phyloP scores from a whole-genome alignment of 2,888 invertebrate species.

The Holacanthella duospinosa region DNA sequence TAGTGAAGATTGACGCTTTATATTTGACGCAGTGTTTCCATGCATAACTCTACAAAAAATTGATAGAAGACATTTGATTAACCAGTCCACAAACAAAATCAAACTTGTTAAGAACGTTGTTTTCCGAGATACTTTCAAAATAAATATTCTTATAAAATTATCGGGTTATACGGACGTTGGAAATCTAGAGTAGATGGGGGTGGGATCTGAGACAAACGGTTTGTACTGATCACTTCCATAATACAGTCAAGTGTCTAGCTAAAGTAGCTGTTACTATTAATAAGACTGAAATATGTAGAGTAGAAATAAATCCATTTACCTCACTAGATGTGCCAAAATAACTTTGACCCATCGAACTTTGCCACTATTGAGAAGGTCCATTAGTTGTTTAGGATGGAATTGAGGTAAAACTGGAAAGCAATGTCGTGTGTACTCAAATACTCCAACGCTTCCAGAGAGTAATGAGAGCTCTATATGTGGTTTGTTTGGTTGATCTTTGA shows the following conservation, averaged over 20 bases:
- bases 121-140: too few relatives aligned
- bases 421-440: slow-evolving; percentile 93
- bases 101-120: too few relatives aligned
- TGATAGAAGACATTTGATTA: neutral
- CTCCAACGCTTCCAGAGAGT: slow-evolving; percentile 49
- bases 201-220: too few relatives aligned
- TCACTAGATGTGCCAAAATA: slow-evolving; percentile 89
- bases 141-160: too few relatives aligned
- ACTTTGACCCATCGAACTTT: slow-evolving; percentile 97
- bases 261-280: too few relatives aligned
- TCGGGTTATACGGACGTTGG: too few relatives aligned
- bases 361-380: slow-evolving; percentile 95
- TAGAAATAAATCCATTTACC: slow-evolving; percentile 45
- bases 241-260: too few relatives aligned
- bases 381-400: slow-evolving; percentile 96
- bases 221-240: too few relatives aligned
- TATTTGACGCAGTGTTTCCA: slow-evolving; percentile 20
- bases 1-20: slow-evolving; percentile 35
- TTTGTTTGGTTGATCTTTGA: neutral
- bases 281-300: neutral
- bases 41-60: slow-evolving; percentile 27
- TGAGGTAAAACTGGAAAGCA: slow-evolving; percentile 97
- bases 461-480: slow-evolving; percentile 33
- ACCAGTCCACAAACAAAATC: too few relatives aligned
- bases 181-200: too few relatives aligned